Base-by-base conservation (phyloP, 2,888 invertebrate species). In the Orthonevra nobilis region DNA sequence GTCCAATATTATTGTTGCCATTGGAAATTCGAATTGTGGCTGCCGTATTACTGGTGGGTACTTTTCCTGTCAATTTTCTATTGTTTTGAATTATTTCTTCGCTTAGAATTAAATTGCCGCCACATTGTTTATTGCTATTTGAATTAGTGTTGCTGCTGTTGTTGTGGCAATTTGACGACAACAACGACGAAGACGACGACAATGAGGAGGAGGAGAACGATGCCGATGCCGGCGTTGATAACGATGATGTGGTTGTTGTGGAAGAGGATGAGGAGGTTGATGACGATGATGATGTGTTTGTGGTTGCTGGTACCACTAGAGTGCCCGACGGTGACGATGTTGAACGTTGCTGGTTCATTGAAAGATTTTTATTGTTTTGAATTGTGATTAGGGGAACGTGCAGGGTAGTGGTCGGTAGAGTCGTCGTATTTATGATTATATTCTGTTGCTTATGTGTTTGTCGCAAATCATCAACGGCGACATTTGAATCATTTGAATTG, bases 391-490 rank as follows among this genome's bases (percentile, higher is more conserved):
- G 72, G 61, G 83, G 83, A 56, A 83, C 81, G 70, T 83, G 82
- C 32, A 83, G 58, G 56, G 81, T 81, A 72, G 66, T 52, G 56
- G 73, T 19, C 48, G 77, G 48, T 83, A 87, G 84, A 85, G 86
- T 85, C 84, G 86, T 85, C 19, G 87, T 83, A 84, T 87, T 86
- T 70, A 86, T 77, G 42, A 86, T 85, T 17, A 87, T 84, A 81
- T 85, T 87, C 72, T 86, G 85, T 66, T 86, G 85, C 63, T 83
- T 84, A 20, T 77, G 70, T 81, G 66, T 81, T 84, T 81, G 83
- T 58, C 83, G 73, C 54, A 84, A 81, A 75, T 84, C 83, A 73
- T 81, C 83, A 79, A 85, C 83, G 61, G 82, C 69, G 56, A 77
- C 66, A 82, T 81, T 82, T 28, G 83, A 83, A 56, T 84, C 83